Evolutionary conservation across 2,113 vertebrate genomes (phyloP).

Genomic region (Sorex araneus): DNA sequence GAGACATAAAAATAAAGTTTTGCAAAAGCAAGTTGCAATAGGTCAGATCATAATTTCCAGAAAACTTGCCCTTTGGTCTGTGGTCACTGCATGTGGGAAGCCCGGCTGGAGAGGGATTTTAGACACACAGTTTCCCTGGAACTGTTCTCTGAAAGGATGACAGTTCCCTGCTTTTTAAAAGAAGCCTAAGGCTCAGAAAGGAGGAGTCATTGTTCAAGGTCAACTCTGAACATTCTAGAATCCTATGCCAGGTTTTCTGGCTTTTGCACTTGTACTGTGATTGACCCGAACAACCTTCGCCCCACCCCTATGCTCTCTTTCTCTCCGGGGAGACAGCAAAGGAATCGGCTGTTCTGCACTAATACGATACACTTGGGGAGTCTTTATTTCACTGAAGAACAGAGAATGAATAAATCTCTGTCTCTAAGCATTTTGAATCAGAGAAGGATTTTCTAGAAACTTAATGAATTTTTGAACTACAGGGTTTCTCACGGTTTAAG

Average conservation of each 20-base stretch:
- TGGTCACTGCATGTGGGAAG: not conserved
- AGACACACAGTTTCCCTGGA: not conserved
- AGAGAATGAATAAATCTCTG: not conserved
- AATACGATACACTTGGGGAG: not conserved
- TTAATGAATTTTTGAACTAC: not conserved
- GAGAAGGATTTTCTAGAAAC: not conserved
- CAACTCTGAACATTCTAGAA: not conserved
- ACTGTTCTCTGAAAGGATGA: not conserved
- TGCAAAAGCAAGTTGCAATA: not conserved
- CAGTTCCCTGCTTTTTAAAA: not conserved
- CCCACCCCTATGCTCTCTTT: not conserved
- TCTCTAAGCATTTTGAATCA: not conserved
- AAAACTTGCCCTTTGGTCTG: fast-evolving
- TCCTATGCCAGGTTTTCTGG: not conserved
- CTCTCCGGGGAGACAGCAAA: not conserved
- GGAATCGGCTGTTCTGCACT: not conserved
- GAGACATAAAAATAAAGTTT: not conserved
- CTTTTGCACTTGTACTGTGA: not conserved
- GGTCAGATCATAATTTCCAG: not conserved
- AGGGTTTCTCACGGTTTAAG: not conserved
- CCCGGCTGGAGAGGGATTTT: not conserved
- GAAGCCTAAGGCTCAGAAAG: not conserved
- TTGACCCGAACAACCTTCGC: fast-evolving
- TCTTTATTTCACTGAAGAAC: not conserved
- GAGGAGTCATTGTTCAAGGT: not conserved